Base-by-base conservation (phyloP, 2,797 vertebrate species). In the Manis javanica region DNA sequence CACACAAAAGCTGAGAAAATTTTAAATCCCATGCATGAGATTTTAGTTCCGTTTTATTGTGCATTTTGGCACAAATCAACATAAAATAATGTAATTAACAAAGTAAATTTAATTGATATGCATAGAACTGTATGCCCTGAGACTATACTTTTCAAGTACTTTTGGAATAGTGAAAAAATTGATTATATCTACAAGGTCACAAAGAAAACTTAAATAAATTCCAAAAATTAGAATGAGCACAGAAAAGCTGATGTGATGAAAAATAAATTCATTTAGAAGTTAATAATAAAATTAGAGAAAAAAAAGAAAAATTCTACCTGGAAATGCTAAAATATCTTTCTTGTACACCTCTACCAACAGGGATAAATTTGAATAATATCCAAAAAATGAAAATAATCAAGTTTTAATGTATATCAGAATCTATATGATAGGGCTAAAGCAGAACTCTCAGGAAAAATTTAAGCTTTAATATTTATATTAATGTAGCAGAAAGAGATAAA, bases 261-360 rank as follows among this genome's bases (percentile, higher is more conserved):
- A 91, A 93, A 85, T 15, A 14, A 64, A 88, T 53, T 66, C 26
- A 95, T 75, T 85, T 91, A 53, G 69, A 91, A 84, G 72, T 46
- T 72, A 85, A 49, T 64, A 92, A 87, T 91, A 96, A 93, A 91
- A 88, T n/a, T 15, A 81, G 49, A 21, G 34, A 26, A 29, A 78
- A 72, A 57, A 69, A 61, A 42, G 88, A 92, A 96, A 82, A 34
- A 18, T 91, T 34, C 24, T 6, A 91, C 19, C 39, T 81, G 59
- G 66, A 93, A 95, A 93, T 85, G 12, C 53, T 91, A 79, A 87
- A 77, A 90, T 66, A 87, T 39, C 59, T 69, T 90, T 69, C n/a
- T 23, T 91, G 1, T 84, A 69, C 29, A 84, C 59, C 5, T 72
- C 21, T 75, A 24, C 23, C n/a, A 51, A 69, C 42, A 84, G 57